Base-by-base conservation (phyloP, 2,888 invertebrate species). In the Tetragnatha montana region DNA sequence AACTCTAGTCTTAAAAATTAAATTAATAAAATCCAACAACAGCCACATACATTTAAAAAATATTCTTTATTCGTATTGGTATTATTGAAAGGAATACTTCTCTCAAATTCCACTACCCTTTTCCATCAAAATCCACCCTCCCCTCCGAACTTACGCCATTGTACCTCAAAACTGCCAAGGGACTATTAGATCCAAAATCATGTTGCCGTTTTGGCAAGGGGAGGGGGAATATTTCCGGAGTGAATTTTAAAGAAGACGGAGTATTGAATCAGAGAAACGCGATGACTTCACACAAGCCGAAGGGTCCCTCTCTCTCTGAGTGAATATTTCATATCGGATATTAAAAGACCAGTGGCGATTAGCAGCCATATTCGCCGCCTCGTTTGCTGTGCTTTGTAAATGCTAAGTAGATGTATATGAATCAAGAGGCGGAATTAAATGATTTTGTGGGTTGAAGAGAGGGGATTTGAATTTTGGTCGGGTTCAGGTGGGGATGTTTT, bases 311-410 rank as follows among this genome's bases (percentile, higher is more conserved):
- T 19, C 73, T 73, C 19, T 19, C 22, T 60, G 60, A 8, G 82
- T 88, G 88, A 88, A 88, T 88, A 88, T 88, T 88, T 88, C 82
- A 88, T 88, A 82, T 82, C 60, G 79, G 35, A 79, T 83, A 88
- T 83, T 83, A 83, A 88, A 88, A 82, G 73, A 50, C 50, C 76
- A 76, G 12, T 76, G 50, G 47, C 50, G 50, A 76, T 49, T n/a
- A 17, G 76, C 49, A 19, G 76, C 76, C 50, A 50, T 10, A 17
- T 10, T 60, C 60, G 12, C 60, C 60, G 60, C 60, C 17, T 17
- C 17, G 12, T 60, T 17, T 60, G 60, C 17, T 17, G n/a, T n/a
- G 12, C 12, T 17, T 60, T 60, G 14, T 60, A 14, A 14, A 14
- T 60, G 12, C 14, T 14, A 60, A 14, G 60, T 60, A 60, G 10